Percentiles rank a stretch among this genome's conserved stretches.
These are phyloP conservation scores for Equus przewalskii DNA, from an alignment of 2,113 vertebrate species.

Conservation along the genomic window DNA sequence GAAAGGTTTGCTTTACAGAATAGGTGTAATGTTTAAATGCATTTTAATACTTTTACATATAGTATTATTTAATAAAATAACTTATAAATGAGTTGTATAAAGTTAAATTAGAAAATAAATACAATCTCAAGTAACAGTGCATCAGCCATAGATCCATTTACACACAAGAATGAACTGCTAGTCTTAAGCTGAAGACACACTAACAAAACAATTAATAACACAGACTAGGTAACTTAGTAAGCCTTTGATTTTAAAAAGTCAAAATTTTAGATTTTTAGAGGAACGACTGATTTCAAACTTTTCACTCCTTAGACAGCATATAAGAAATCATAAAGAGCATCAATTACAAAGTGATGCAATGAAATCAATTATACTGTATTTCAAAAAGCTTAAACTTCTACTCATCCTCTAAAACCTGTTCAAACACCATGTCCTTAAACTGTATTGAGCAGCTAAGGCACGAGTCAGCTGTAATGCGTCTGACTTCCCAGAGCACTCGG, in stretches of 20 bases:
- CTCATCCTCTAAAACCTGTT: background rate
- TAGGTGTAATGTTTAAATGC: slow-evolving; percentile 35
- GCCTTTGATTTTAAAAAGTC: background rate
- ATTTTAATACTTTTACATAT: slow-evolving; percentile 53
- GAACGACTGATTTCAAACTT: slow-evolving; percentile 36
- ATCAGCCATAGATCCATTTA: background rate
- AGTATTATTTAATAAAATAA: slow-evolving; percentile 34
- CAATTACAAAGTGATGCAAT: background rate
- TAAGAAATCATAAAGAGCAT: background rate
- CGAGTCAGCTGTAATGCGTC: background rate
- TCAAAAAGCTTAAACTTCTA: background rate
- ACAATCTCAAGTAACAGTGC: slow-evolving; percentile 11
- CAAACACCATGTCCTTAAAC: background rate
- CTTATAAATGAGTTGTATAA: background rate
- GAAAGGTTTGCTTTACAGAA: background rate
- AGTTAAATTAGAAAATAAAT: slow-evolving; percentile 48
- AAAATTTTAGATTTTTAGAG: slow-evolving; percentile 45
- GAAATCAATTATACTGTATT: background rate
- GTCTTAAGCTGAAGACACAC: background rate
- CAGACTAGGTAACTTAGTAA: background rate
- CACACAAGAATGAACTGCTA: slow-evolving; percentile 9
- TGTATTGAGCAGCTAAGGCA: background rate
- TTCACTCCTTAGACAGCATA: background rate
- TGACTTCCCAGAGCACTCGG: background rate
- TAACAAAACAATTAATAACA: background rate